These are phyloP conservation scores for Aquatica leii DNA, from an alignment of 2,888 invertebrate genomes.

Conservation along the genomic window DNA sequence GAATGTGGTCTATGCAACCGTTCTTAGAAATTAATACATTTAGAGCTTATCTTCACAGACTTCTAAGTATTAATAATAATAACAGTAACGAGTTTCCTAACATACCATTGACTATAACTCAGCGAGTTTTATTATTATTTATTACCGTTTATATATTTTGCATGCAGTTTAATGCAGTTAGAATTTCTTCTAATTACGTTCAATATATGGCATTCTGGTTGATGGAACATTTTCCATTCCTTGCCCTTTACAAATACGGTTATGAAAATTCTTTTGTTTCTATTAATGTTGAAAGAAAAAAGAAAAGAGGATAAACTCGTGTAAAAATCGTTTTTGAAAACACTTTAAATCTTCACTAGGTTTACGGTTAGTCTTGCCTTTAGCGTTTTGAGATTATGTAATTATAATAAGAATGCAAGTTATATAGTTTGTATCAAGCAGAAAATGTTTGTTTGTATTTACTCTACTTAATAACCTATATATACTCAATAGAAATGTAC, in stretches of 20 bases:
- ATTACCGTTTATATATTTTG: slow-evolving; percentile 5
- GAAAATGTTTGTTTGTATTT: too few relatives aligned
- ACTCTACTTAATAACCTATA: too few relatives aligned
- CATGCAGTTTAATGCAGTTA: slow-evolving; percentile 14
- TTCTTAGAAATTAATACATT: slow-evolving; percentile 67
- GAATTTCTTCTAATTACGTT: slow-evolving; percentile 49
- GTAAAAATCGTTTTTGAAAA: not conserved
- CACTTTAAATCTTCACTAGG: too few relatives aligned
- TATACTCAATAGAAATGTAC: too few relatives aligned
- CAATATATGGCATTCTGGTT: slow-evolving; percentile 68
- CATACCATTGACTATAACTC: not conserved
- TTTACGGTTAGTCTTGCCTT: too few relatives aligned
- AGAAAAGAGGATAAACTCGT: not conserved
- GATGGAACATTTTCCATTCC: slow-evolving; percentile 73
- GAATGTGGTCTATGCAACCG: slow-evolving; percentile 75
- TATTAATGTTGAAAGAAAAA: slow-evolving; percentile 51
- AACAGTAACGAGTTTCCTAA: slow-evolving; percentile 18
- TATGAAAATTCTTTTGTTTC: slow-evolving; percentile 68
- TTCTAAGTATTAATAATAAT: slow-evolving; percentile 29
- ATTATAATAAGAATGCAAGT: too few relatives aligned
- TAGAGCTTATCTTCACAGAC: slow-evolving; percentile 57
- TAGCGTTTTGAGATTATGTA: too few relatives aligned
- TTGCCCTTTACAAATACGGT: slow-evolving; percentile 74
- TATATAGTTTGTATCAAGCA: too few relatives aligned
- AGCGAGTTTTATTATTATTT: slow-evolving; percentile 7